Base-by-base conservation (phyloP, 1,140 invertebrate genomes). In the Cardiocondyla obscurior region DNA sequence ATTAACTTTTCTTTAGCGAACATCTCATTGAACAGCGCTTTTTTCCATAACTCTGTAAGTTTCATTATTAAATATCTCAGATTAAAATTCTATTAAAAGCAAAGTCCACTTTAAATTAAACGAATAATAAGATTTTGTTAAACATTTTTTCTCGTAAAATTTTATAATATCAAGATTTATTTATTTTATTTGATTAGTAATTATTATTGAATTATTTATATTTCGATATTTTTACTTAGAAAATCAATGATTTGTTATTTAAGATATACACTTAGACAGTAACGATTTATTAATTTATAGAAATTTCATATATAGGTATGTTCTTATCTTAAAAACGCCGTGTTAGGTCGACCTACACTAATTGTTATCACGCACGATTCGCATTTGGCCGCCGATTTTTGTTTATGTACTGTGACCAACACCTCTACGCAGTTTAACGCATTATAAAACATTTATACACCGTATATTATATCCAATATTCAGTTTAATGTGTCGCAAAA, bases 51-150 rank as follows among this genome's bases (percentile, higher is more conserved):
- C 25, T 69, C 42, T 12, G 25, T 69, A 69, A 30, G 28, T 58
- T 73, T 58, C 22, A 30, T 73, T 58, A 57, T 58, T 73, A 73
- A 73, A 39, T 39, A 58, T 72, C 22, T 72, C 8, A 25, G 5
- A 73, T 73, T 73, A 73, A 58, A 73, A 58, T 73, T 28, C 30
- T 73, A 58, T 73, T 58, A 73, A 73, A n/a, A 73, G 22, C 30
- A 57, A 57, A 72, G 33, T 57, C 46, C 46, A 70, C 16, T 58
- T n/a, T 10, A 73, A 42, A 25, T 73, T 58, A 42, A 60, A n/a
- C 19, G 51, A 39, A 49, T 28, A 49, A 69, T 69, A 49, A 58
- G 14, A 12, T 73, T 73, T 58, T 10, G 3, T 72, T 72, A 72
- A 58, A 39, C 36, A 73, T 73, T 73, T 73, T 16, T 12, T 10